These are phyloP conservation scores for Andrena bucephala DNA, from an alignment of 2,888 invertebrate genomes.

Conservation along the genomic window DNA sequence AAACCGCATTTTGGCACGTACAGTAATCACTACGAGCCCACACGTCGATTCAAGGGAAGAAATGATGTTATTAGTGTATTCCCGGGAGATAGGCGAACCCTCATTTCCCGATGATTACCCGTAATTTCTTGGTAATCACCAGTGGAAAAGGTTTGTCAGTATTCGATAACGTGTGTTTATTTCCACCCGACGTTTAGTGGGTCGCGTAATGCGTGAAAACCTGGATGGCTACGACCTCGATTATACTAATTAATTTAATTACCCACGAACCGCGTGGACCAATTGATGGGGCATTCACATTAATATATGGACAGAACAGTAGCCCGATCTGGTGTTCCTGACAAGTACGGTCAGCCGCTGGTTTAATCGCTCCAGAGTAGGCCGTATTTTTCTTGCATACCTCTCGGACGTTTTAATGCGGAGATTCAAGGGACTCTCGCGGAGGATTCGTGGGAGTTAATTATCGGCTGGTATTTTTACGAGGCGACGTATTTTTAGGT, in stretches of 20 bases:
- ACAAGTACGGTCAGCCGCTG: background rate
- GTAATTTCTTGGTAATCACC: conserved; percentile 78
- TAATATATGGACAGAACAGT: background rate
- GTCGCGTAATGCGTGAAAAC: conserved; percentile 16
- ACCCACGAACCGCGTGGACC: background rate
- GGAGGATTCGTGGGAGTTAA: conserved; percentile 22
- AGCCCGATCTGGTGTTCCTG: background rate
- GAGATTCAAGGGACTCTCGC: background rate
- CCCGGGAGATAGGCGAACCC: conserved; percentile 74
- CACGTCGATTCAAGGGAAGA: conserved; percentile 67
- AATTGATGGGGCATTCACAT: background rate
- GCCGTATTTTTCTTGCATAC: background rate
- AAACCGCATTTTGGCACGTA: conserved; percentile 79
- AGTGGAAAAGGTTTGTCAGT: conserved; percentile 69
- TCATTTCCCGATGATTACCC: conserved; percentile 78
- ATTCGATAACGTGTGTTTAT: conserved; percentile 62
- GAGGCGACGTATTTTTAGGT: conserved; percentile 11
- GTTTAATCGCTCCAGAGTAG: background rate
- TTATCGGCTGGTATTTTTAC: conserved; percentile 33
- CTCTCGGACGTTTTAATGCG: background rate
- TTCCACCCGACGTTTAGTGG: conserved; percentile 17
- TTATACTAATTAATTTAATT: conserved; percentile 32
- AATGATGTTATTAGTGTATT: conserved; percentile 81
- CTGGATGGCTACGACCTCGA: background rate
- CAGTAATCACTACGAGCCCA: conserved; percentile 73